Conservation (phyloP, 2,113 vertebrate species). For the Nerophis ophidion region DNA sequence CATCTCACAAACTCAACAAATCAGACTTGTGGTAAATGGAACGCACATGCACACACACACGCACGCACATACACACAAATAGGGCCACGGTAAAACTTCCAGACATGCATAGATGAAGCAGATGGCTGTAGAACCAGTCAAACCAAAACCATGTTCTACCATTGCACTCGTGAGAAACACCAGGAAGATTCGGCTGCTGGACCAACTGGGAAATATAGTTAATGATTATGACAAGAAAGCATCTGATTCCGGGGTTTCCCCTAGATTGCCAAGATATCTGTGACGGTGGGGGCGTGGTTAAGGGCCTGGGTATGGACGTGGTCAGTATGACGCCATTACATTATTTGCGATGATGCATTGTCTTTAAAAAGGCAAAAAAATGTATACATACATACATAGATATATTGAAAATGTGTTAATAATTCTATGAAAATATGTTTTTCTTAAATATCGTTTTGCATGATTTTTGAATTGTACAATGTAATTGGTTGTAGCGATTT, state of each 20-base stretch:
- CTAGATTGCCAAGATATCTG: too few relatives aligned
- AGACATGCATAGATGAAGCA: constrained; percentile 44
- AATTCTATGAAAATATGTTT: too few relatives aligned
- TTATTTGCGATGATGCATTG: too few relatives aligned
- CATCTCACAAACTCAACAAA: constrained; percentile 70
- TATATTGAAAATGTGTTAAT: too few relatives aligned
- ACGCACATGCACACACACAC: constrained; percentile 3
- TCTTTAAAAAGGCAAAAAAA: too few relatives aligned
- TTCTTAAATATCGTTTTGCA: too few relatives aligned
- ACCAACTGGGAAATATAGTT: constrained; percentile 21
- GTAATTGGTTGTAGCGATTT: too few relatives aligned
- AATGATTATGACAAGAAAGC: constrained; percentile 9
- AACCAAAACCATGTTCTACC: constrained; percentile 11
- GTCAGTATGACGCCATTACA: too few relatives aligned
- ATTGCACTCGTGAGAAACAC: constrained; percentile 26
- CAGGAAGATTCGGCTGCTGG: constrained; percentile 48
- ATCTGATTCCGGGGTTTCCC: constrained; percentile 3
- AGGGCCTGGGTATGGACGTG: too few relatives aligned
- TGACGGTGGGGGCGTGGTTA: too few relatives aligned
- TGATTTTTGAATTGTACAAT: too few relatives aligned
- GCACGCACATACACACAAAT: constrained; percentile 27
- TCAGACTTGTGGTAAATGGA: constrained; percentile 45
- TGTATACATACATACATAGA: too few relatives aligned
- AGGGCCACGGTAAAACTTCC: constrained; percentile 40
- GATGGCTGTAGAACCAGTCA: constrained; percentile 44